Percentiles rank a stretch among this genome's conserved stretches.
Evolutionary conservation across 2,888 invertebrate genomes (phyloP).

Genomic region (Drosophila recens): DNA sequence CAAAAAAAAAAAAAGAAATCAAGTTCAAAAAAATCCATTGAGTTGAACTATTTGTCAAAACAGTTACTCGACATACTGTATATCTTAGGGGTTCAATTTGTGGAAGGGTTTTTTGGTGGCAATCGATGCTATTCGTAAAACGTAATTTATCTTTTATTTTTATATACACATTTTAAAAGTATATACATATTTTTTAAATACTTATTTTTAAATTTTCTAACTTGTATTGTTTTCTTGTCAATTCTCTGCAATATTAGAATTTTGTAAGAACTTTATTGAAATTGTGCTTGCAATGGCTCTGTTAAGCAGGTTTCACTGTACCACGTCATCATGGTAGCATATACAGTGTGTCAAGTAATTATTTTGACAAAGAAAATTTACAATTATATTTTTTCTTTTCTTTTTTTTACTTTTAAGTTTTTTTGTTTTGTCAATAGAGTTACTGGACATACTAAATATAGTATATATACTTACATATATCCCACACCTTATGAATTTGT

Average conservation of each 20-base stretch:
- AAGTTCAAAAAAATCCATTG: neutral
- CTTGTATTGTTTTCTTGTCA: constrained; percentile 19
- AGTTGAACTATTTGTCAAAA: too few species aligned
- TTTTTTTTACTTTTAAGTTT: too few species aligned
- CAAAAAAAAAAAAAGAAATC: too few species aligned
- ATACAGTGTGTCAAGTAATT: constrained; percentile 9
- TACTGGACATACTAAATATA: neutral
- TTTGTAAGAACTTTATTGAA: constrained; percentile 14
- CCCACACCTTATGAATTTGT: constrained; percentile 7
- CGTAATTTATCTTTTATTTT: constrained; percentile 12
- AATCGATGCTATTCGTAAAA: constrained; percentile 2
- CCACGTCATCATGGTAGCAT: constrained; percentile 32
- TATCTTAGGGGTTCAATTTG: neutral
- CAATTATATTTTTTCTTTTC: too few species aligned
- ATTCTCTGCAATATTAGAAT: constrained; percentile 30
- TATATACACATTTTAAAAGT: neutral
- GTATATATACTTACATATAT: constrained; percentile 1
- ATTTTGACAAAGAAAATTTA: neutral
- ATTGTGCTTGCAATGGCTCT: constrained; percentile 1
- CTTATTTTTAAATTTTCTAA: neutral
- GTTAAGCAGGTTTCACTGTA: constrained; percentile 39
- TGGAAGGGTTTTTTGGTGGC: constrained; percentile 5
- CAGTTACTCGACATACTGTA: neutral
- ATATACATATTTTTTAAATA: constrained; percentile 5
- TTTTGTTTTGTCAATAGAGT: neutral